Evolutionary conservation across 2,797 vertebrate genomes (phyloP).

Genomic region (Pangasius djambal): DNA sequence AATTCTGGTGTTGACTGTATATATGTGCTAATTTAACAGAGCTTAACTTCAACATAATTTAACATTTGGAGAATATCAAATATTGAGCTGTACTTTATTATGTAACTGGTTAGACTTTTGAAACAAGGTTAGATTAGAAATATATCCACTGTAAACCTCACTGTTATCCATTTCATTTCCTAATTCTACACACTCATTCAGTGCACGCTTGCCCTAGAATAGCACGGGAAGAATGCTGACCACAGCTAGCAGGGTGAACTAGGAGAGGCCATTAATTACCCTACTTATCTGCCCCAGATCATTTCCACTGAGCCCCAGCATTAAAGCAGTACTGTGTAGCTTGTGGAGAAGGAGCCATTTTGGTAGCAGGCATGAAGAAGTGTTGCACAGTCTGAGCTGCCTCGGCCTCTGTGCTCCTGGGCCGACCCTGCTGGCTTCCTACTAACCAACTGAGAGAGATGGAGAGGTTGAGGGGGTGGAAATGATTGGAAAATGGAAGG

Average conservation of each 20-base stretch:
- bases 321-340: conserved; percentile 50
- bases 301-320: conserved; percentile 61
- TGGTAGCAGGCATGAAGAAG: conserved; percentile 45
- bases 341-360: conserved; percentile 55
- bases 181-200: neutral
- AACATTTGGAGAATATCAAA: neutral
- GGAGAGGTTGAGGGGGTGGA: conserved; percentile 11
- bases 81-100: neutral
- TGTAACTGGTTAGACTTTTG: neutral
- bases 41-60: neutral
- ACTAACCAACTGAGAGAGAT: neutral
- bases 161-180: conserved; percentile 11
- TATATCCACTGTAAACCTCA: neutral
- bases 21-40: neutral
- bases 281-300: conserved; percentile 62
- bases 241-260: conserved; percentile 13
- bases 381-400: conserved; percentile 30
- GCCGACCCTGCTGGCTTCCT: neutral
- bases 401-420: conserved; percentile 55
- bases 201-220: neutral
- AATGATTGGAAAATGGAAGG: conserved; percentile 6
- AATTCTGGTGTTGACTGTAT: neutral
- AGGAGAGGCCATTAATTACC: conserved; percentile 42
- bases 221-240: conserved; percentile 26
- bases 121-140: neutral